phyloP scores from a whole-genome alignment of 2,888 invertebrate species.

The Lacanobia wlatinum region DNA sequence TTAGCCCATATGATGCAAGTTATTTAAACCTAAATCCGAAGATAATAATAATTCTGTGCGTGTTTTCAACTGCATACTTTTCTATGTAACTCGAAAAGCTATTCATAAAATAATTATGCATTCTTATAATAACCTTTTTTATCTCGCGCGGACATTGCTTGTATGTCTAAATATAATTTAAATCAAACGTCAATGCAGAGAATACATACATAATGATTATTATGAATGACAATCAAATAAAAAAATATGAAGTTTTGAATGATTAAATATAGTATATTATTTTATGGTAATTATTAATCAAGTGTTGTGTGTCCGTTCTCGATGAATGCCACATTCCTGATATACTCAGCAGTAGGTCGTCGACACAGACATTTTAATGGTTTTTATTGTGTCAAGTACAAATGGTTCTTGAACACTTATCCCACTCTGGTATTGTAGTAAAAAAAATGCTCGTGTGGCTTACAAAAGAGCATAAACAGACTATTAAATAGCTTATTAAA shows the following conservation, averaged over 20 bases:
- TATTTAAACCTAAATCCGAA: not conserved
- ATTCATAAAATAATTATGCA: not conserved
- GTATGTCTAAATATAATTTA: not conserved
- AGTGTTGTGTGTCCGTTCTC: not conserved
- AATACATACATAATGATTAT: not conserved
- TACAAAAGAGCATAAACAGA: not conserved
- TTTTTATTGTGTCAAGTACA: not conserved
- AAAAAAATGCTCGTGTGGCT: not conserved
- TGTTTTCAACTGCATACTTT: not conserved
- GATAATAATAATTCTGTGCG: not conserved
- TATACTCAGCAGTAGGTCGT: slow-evolving; percentile 5
- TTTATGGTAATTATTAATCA: not conserved
- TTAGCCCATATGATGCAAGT: not conserved
- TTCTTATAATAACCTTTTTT: not conserved
- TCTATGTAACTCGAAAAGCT: not conserved
- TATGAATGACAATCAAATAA: not conserved
- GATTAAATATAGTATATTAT: not conserved
- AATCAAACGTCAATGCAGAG: slow-evolving; percentile 23
- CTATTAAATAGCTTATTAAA: not conserved
- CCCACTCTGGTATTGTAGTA: not conserved
- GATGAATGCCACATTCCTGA: slow-evolving; percentile 12
- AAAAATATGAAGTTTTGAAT: not conserved
- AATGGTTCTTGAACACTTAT: not conserved
- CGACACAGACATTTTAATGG: not conserved
- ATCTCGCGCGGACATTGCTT: not conserved